Evolutionary conservation across 1,140 invertebrate species (phyloP).

Genomic region (Pachypeltis micranthus): DNA sequence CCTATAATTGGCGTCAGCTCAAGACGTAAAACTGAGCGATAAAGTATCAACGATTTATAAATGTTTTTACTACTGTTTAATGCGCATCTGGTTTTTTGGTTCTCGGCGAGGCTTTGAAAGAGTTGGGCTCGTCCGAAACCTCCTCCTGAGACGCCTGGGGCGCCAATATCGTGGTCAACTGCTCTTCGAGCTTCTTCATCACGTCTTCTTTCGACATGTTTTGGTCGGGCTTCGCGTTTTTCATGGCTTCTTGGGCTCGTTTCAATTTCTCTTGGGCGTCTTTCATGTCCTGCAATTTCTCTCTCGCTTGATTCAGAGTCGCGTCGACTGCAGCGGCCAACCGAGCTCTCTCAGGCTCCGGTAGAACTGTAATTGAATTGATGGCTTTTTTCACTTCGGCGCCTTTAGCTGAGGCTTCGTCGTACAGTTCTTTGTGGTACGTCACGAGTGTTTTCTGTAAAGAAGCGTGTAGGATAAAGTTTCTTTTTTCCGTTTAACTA

Average conservation of each 20-base stretch:
- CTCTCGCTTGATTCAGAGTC: background rate
- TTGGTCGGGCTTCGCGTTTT: background rate
- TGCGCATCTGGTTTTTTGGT: too few species aligned
- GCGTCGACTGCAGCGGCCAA: background rate
- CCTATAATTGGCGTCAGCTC: too few species aligned
- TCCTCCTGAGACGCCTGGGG: too few species aligned
- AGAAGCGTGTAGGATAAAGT: too few species aligned
- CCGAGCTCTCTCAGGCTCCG: background rate
- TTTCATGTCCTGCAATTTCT: background rate
- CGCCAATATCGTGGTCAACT: background rate
- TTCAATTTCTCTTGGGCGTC: background rate
- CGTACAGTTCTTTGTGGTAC: background rate
- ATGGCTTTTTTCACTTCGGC: background rate
- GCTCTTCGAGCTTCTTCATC: background rate
- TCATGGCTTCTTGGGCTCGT: background rate
- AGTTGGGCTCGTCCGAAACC: too few species aligned
- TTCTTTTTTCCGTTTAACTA: too few species aligned
- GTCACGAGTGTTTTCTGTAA: background rate
- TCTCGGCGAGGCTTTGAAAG: too few species aligned
- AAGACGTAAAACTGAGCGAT: too few species aligned
- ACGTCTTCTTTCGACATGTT: background rate
- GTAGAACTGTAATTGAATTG: background rate
- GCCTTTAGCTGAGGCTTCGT: background rate
- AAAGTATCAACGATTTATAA: too few species aligned
- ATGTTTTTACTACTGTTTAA: too few species aligned